These are phyloP conservation scores for Regulus satrapa DNA, from an alignment of 2,113 vertebrate genomes.

Conservation along the genomic window DNA sequence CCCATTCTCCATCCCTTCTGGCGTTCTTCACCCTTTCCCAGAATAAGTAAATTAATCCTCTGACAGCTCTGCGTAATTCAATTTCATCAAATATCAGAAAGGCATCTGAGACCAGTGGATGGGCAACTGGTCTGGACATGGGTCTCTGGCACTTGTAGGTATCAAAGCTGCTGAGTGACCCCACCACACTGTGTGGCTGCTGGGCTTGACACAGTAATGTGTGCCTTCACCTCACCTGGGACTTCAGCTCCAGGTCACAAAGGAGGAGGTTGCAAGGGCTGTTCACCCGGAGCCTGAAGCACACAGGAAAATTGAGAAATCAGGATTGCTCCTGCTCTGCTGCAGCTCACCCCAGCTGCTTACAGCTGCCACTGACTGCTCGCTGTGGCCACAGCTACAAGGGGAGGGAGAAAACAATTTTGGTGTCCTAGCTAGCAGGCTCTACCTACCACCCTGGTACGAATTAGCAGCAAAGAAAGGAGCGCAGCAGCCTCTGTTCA, in stretches of 20 bases:
- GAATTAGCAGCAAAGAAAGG: background rate
- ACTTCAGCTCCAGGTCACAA: background rate
- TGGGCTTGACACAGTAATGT: background rate
- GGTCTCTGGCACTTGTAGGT: background rate
- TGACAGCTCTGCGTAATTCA: background rate
- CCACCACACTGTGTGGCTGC: background rate
- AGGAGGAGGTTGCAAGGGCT: background rate
- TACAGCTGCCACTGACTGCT: constrained; percentile 11
- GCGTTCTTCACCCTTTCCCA: constrained; percentile 9
- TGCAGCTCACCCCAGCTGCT: constrained; percentile 8
- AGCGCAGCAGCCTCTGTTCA: background rate
- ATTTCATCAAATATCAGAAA: background rate
- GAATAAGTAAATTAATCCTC: constrained; percentile 17
- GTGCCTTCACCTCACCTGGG: background rate
- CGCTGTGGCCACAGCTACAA: accelerated
- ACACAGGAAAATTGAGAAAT: background rate
- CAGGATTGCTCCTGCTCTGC: background rate
- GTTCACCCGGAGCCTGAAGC: background rate
- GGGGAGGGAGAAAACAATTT: background rate
- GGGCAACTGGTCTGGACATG: background rate
- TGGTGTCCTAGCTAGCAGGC: background rate
- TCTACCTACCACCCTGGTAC: background rate
- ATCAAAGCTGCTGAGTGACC: background rate
- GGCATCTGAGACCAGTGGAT: background rate
- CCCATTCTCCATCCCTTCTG: background rate